Percentiles rank a stretch among this genome's conserved stretches.
Conservation (phyloP, 2,113 vertebrate species). For the Notarius quadriscutis region DNA sequence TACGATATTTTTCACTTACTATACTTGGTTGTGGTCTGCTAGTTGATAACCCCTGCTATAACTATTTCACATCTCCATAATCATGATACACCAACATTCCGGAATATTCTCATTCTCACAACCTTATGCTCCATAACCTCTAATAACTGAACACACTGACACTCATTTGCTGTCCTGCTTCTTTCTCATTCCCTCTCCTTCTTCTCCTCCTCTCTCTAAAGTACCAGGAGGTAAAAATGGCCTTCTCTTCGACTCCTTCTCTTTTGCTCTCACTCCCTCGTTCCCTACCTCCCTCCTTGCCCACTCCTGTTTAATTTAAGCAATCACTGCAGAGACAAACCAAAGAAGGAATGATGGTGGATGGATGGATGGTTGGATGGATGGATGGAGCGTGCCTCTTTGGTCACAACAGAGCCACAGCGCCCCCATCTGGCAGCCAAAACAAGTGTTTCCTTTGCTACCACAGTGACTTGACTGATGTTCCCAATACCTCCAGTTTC, state of each 20-base stretch:
- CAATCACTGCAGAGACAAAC: constrained; percentile 55
- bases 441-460: background rate
- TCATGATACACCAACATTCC: background rate
- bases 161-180: constrained; percentile 7
- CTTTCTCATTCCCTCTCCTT: background rate
- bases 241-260: constrained; percentile 10
- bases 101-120: background rate
- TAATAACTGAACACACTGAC: background rate
- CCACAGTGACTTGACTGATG: background rate
- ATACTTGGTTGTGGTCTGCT: background rate
- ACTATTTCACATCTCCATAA: constrained; percentile 1
- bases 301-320: constrained; percentile 64
- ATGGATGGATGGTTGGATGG: constrained; percentile 25
- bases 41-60: background rate
- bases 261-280: constrained; percentile 27
- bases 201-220: constrained; percentile 6
- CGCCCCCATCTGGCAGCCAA: constrained; percentile 62
- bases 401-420: constrained; percentile 64
- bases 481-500: background rate
- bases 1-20: background rate
- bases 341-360: constrained; percentile 47
- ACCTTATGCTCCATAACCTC: background rate
- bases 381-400: background rate
- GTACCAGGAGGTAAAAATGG: constrained; percentile 27
- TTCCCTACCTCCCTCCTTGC: constrained; percentile 40